phyloP scores from a whole-genome alignment of 2,113 vertebrate genomes.

The Erpornis zantholeuca region DNA sequence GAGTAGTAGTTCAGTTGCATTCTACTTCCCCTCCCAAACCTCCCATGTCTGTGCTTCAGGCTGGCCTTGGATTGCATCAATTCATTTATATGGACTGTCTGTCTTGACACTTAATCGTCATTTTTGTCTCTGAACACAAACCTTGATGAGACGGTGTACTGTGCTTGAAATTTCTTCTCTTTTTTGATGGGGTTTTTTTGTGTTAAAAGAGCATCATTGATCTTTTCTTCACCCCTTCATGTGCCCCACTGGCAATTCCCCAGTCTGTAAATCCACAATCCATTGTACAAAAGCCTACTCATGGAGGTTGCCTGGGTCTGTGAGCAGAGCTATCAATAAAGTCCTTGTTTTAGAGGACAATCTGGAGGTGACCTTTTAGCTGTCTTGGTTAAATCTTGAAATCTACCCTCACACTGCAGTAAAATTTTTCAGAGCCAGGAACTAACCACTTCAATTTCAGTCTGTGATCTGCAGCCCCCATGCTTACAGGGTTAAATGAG shows the following conservation, averaged over 20 bases:
- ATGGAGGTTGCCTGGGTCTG: fast-evolving
- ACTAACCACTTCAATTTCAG: background rate
- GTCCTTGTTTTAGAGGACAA: background rate
- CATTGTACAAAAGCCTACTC: background rate
- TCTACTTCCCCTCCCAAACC: background rate
- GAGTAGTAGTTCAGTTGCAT: background rate
- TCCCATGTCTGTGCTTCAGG: background rate
- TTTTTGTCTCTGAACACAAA: background rate
- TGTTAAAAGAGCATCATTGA: background rate
- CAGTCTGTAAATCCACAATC: background rate
- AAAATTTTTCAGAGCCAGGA: background rate
- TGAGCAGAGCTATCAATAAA: background rate
- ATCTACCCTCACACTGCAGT: background rate
- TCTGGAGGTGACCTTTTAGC: background rate
- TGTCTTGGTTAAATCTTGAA: background rate
- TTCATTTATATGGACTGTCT: background rate
- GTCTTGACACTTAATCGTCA: background rate
- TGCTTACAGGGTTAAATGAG: background rate
- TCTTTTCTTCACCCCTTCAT: background rate
- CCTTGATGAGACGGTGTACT: background rate
- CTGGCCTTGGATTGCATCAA: background rate
- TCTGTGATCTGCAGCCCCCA: background rate
- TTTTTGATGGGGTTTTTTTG: background rate
- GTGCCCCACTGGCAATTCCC: background rate
- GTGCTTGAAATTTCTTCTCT: background rate